Evolutionary conservation across 2,888 invertebrate genomes (phyloP).

Genomic region (Pedicia rivosa): DNA sequence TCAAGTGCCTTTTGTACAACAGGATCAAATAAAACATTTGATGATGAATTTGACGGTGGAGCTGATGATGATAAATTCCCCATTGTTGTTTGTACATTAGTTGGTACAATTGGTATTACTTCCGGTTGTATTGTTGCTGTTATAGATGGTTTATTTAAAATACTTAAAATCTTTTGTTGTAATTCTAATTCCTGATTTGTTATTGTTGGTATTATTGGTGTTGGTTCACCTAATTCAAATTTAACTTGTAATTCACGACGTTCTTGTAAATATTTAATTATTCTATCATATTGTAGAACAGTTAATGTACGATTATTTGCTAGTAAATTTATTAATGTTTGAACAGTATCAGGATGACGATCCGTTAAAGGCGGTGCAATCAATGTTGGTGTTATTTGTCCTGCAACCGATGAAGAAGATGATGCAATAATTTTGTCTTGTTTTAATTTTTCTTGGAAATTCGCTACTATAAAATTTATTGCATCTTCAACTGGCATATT

Average conservation of each 20-base stretch:
- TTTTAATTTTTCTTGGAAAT: constrained; percentile 45
- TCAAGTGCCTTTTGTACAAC: constrained; percentile 67
- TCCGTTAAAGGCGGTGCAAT: constrained; percentile 24
- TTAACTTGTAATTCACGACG: constrained; percentile 58
- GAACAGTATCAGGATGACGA: constrained; percentile 46
- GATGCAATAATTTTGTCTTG: too few species aligned
- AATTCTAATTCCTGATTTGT: constrained; percentile 24
- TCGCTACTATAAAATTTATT: constrained; percentile 55
- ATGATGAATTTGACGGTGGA: constrained; percentile 25
- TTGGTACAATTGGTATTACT: constrained; percentile 9
- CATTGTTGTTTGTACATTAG: constrained; percentile 8
- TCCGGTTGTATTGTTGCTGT: constrained; percentile 13
- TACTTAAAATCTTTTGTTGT: constrained; percentile 29
- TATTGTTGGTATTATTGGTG: constrained; percentile 13
- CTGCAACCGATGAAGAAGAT: constrained; percentile 11
- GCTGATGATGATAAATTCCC: constrained; percentile 17
- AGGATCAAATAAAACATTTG: constrained; percentile 54
- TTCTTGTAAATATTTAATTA: constrained; percentile 56
- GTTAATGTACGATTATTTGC: constrained; percentile 68
- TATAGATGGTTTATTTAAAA: constrained; percentile 28
- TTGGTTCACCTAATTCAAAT: constrained; percentile 51
- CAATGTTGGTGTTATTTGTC: constrained; percentile 12
- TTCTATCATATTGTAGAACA: constrained; percentile 60
- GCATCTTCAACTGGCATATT: constrained; percentile 94
- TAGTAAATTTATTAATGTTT: constrained; percentile 58